Base-by-base conservation (phyloP, 2,888 invertebrate species). In the Lissonota sp. region DNA sequence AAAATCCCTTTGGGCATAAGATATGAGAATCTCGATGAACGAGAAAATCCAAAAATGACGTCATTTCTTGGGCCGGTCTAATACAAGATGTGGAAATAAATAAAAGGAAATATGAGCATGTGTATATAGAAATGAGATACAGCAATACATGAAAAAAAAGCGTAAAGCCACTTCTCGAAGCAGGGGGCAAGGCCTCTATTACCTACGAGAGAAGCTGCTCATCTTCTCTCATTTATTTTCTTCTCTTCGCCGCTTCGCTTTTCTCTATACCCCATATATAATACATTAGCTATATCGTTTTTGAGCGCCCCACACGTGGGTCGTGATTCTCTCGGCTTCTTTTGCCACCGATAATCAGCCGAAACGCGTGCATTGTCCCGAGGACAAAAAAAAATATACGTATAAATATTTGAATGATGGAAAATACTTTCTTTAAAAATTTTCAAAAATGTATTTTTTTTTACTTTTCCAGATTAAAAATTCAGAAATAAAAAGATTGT, bases 151-250 rank as follows among this genome's bases (percentile, higher is more conserved):
- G 70, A 42, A 70, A 49, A 69, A 49, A 71, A 71, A 26, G 76
- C 75, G 80, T 58, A 80, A 78, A 62, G 53, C 84, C 78, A 79
- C 83, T 62, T 67, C 71, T 86, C 87, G 83, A 87, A 85, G 87
- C 82, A 84, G 87, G 85, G 84, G 87, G 85, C 86, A 85, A 86
- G 83, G 75, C 80, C 76, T 80, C 75, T 80, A 72, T 80, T 80
- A 80, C 80, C 76, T 76, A 80, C 75, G 76, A 64, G 62, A 49
- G 53, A 53, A 14, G 74, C 74, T 79, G 63, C 82, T 79, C 73
- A 67, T 51, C 44, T 42, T 12, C 51, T 37, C 51, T 70, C 67
- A 40, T 69, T 67, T 80, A 39, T 72, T 62, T 69, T n/a, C 58
- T 64, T 69, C 53, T 76, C 79, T 74, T 79, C 78, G 42, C 37